phyloP scores from a whole-genome alignment of 2,888 invertebrate genomes.

The Orchesella flavescens region DNA sequence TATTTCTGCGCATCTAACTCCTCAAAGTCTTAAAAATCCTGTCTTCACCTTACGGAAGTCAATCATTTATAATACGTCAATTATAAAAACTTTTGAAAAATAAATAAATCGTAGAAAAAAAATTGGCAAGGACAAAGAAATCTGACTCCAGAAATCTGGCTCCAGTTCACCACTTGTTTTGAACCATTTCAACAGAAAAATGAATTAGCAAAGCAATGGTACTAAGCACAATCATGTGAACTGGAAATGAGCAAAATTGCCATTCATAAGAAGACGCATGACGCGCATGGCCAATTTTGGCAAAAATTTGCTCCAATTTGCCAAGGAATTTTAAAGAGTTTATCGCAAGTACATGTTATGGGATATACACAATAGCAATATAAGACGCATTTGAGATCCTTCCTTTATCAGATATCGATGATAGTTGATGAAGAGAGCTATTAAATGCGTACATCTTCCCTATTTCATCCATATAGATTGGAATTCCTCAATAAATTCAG shows the following conservation, averaged over 20 bases:
- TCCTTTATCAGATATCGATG: too few species aligned
- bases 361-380: too few species aligned
- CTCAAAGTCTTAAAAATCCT: conserved; percentile 17
- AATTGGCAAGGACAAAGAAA: conserved; percentile 18
- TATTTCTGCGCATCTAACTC: conserved; percentile 48
- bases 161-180: neutral
- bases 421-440: too few species aligned
- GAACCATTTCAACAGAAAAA: neutral
- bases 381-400: too few species aligned
- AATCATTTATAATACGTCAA: conserved; percentile 21
- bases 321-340: too few species aligned
- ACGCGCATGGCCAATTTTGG: neutral
- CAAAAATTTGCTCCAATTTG: neutral
- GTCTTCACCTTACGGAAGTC: conserved; percentile 31
- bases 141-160: conserved; percentile 13
- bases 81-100: neutral
- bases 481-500: too few species aligned
- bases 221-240: neutral
- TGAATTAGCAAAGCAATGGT: neutral
- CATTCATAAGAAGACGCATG: neutral
- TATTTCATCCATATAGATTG: too few species aligned
- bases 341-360: too few species aligned
- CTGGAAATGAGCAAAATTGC: neutral
- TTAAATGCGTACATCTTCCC: too few species aligned
- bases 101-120: neutral